Conservation (phyloP, 1,140 invertebrate species). For the Drosophila malerkotliana region DNA sequence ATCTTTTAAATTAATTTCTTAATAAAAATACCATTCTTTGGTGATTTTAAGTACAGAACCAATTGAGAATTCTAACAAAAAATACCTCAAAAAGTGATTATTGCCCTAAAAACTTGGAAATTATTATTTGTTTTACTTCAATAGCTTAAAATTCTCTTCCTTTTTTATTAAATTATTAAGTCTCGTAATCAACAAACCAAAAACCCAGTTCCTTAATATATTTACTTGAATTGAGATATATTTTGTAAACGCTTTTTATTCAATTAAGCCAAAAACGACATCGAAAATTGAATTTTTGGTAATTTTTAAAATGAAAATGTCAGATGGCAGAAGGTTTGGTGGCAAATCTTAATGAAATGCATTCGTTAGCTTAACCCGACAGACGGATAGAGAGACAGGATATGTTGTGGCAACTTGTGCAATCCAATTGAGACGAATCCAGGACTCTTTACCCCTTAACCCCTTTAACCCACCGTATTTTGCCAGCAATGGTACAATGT, state of each 20-base stretch:
- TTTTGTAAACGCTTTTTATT: neutral
- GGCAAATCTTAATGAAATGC: slow-evolving; percentile 57
- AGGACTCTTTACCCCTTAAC: neutral
- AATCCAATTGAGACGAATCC: slow-evolving; percentile 64
- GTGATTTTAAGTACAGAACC: no score
- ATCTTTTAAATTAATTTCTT: no score
- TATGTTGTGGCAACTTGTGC: slow-evolving; percentile 68
- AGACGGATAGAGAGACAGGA: slow-evolving; percentile 35
- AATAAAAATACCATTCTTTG: no score
- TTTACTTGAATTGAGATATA: slow-evolving; percentile 19
- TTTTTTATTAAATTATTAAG: no score
- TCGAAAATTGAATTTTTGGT: neutral
- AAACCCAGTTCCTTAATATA: neutral
- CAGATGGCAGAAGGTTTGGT: slow-evolving; percentile 14
- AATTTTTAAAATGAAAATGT: neutral
- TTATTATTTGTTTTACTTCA: no score
- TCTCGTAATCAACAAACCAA: no score
- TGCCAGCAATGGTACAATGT: slow-evolving; percentile 37
- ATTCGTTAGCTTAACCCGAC: slow-evolving; percentile 46
- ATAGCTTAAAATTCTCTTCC: no score
- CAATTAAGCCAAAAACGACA: neutral
- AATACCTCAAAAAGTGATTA: no score
- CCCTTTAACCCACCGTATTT: neutral
- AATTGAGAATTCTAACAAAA: no score
- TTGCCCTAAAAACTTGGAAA: no score